Conservation (phyloP, 2,888 invertebrate genomes). For the Sarcophaga carnaria region DNA sequence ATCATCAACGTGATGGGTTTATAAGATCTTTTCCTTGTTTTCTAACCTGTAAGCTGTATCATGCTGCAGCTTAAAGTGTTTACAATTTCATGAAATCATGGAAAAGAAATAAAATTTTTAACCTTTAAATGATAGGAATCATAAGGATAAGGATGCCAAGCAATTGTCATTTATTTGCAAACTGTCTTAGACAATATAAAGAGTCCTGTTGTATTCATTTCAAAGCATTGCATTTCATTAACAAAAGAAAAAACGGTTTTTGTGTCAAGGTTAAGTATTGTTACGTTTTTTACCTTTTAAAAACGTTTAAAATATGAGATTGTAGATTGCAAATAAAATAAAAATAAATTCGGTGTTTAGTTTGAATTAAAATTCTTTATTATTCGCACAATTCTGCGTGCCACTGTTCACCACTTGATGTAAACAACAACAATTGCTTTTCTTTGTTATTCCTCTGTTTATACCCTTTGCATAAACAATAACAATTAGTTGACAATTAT, state of each 20-base stretch:
- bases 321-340: too few relatives aligned
- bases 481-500: too few relatives aligned
- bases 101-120: neutral
- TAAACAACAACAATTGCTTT: too few relatives aligned
- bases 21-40: neutral
- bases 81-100: neutral
- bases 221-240: neutral
- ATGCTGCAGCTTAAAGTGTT: neutral
- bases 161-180: neutral
- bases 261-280: neutral
- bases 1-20: neutral
- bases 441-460: too few relatives aligned
- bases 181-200: neutral
- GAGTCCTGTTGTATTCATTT: neutral
- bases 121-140: neutral
- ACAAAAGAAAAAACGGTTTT: neutral
- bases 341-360: too few relatives aligned
- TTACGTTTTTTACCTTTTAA: too few relatives aligned
- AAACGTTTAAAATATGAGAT: too few relatives aligned
- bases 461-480: too few relatives aligned
- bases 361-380: too few relatives aligned
- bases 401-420: too few relatives aligned
- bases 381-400: too few relatives aligned
- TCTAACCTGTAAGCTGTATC: neutral
- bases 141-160: neutral